A percentile compares a stretch with the other conserved stretches of the same genome.
Conservation (phyloP, 1,140 invertebrate species). For the Pachypsylla venusta region DNA sequence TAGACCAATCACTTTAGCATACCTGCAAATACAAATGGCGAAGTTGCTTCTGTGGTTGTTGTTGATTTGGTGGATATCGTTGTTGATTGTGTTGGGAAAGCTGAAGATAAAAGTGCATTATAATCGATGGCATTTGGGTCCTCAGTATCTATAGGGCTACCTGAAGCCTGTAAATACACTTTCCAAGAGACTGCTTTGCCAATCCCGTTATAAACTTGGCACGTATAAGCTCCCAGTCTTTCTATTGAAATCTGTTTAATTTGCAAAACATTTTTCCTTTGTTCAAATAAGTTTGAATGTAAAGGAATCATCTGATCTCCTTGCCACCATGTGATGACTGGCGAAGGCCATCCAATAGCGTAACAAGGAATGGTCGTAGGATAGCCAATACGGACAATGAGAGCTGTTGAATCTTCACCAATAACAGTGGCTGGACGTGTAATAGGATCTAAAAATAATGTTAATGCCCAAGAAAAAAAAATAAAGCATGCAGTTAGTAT, state of each 20-base stretch:
- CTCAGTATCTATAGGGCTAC: slow-evolving; percentile 39
- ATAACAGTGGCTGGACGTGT: slow-evolving; percentile 36
- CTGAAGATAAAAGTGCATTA: slow-evolving; percentile 28
- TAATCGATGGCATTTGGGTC: slow-evolving; percentile 29
- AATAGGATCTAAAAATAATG: no score
- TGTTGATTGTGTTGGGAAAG: slow-evolving; percentile 14
- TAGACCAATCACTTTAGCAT: slow-evolving; percentile 12
- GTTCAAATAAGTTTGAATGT: slow-evolving; percentile 52
- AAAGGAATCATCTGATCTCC: slow-evolving; percentile 54
- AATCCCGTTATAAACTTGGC: slow-evolving; percentile 70
- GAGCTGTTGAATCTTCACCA: slow-evolving; percentile 38
- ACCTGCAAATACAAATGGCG: slow-evolving; percentile 23
- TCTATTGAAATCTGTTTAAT: slow-evolving; percentile 52
- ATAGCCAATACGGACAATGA: slow-evolving; percentile 51
- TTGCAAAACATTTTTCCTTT: slow-evolving; percentile 52
- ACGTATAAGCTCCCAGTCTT: slow-evolving; percentile 67
- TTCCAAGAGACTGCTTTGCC: slow-evolving; percentile 59
- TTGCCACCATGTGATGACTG: slow-evolving; percentile 72
- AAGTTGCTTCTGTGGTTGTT: slow-evolving; percentile 14
- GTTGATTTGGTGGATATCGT: slow-evolving; percentile 25
- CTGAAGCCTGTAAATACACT: slow-evolving; percentile 49
- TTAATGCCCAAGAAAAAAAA: no score
- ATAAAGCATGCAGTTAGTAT: no score
- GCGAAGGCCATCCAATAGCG: slow-evolving; percentile 64
- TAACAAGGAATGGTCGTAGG: slow-evolving; percentile 60